Evolutionary conservation across 2,888 invertebrate genomes (phyloP).

Genomic region (Chalcis sispes): DNA sequence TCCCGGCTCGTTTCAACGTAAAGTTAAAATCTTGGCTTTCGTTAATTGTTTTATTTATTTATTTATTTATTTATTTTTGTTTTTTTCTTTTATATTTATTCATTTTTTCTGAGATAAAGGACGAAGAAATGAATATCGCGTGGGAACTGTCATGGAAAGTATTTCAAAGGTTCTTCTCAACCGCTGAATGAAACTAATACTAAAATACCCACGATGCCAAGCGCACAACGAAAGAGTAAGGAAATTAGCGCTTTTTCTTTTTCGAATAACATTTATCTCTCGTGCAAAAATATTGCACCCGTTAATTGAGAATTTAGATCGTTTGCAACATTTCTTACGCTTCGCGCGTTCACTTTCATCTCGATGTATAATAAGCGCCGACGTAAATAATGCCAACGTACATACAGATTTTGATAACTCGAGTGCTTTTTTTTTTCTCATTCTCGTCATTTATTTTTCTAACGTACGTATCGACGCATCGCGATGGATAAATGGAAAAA

Average conservation of each 20-base stretch:
- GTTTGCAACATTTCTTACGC: slow-evolving; percentile 13
- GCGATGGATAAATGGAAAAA: background rate
- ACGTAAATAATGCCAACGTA: too few relatives aligned
- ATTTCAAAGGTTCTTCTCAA: slow-evolving; percentile 18
- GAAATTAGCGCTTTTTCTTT: too few relatives aligned
- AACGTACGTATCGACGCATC: background rate
- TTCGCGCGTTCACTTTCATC: background rate
- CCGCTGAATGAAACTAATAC: slow-evolving; percentile 34
- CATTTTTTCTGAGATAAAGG: too few relatives aligned
- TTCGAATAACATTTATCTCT: too few relatives aligned
- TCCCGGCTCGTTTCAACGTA: background rate
- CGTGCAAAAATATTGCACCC: too few relatives aligned
- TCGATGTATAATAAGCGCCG: too few relatives aligned
- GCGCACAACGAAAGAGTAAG: background rate
- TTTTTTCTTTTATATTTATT: too few relatives aligned
- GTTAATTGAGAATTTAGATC: background rate
- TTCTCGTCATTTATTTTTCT: background rate
- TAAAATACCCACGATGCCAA: slow-evolving; percentile 5
- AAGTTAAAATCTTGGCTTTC: background rate
- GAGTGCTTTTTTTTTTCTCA: background rate
- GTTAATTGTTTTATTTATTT: too few relatives aligned
- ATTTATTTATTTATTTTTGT: background rate
- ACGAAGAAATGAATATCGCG: too few relatives aligned
- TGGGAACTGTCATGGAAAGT: slow-evolving; percentile 53
- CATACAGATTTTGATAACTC: background rate